phyloP scores from a whole-genome alignment of 1,140 invertebrate species.

The Aphelenchoides fujianensis region DNA sequence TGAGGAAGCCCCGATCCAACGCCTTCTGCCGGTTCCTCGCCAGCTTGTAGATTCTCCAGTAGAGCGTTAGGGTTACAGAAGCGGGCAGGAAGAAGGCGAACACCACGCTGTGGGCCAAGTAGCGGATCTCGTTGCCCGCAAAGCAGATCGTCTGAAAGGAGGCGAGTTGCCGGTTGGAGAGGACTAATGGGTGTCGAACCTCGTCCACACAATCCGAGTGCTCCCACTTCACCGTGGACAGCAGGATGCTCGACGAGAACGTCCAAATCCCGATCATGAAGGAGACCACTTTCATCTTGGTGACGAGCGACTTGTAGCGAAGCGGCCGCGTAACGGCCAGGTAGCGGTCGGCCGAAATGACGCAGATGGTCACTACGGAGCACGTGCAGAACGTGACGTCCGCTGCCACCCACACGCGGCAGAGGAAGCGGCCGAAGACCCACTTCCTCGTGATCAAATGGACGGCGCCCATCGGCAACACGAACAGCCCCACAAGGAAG shows the following conservation, averaged over 20 bases:
- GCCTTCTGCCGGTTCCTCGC: constrained; percentile 59
- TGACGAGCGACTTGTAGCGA: constrained; percentile 65
- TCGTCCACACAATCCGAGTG: constrained; percentile 27
- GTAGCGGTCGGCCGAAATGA: constrained; percentile 67
- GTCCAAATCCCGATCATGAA: constrained; percentile 73
- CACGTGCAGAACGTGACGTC: constrained; percentile 68
- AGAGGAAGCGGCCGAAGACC: constrained; percentile 65
- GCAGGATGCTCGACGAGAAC: constrained; percentile 68
- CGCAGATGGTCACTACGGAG: constrained; percentile 65
- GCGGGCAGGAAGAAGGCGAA: constrained; percentile 61
- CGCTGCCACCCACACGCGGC: constrained; percentile 66
- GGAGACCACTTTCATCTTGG: constrained; percentile 57
- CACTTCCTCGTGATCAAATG: constrained; percentile 61
- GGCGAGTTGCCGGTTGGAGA: no score
- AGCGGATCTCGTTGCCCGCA: constrained; percentile 62
- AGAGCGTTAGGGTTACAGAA: constrained; percentile 57
- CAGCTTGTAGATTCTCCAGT: constrained; percentile 59
- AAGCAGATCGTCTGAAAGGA: constrained; percentile 55
- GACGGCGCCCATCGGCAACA: constrained; percentile 65
- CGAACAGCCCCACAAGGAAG: constrained; percentile 65
- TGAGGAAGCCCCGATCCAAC: constrained; percentile 60
- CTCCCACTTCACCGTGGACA: constrained; percentile 60
- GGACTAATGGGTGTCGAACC: constrained; percentile 15
- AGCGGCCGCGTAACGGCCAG: constrained; percentile 67
- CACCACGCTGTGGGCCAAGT: constrained; percentile 59